Percentiles rank a stretch among this genome's conserved stretches.
Evolutionary conservation across 2,797 vertebrate species (phyloP).

Genomic region (Tokudaia muenninki): DNA sequence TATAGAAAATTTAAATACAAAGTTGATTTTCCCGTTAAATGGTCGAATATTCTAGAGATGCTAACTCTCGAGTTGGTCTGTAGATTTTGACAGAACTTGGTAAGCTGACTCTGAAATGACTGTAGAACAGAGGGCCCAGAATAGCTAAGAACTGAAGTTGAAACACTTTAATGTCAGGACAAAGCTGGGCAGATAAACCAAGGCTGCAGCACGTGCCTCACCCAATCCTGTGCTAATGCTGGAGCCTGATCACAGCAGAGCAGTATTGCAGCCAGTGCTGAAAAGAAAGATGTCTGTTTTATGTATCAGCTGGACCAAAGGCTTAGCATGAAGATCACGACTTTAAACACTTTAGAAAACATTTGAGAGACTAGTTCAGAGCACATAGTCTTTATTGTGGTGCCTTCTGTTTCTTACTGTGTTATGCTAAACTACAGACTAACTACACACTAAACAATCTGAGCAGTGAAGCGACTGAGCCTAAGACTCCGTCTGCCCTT

Average conservation of each 20-base stretch:
- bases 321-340: neutral
- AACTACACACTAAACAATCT: neutral
- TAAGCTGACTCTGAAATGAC: slow-evolving; percentile 2
- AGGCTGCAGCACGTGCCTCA: neutral
- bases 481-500: neutral
- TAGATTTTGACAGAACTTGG: slow-evolving; percentile 37
- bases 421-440: neutral
- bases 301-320: neutral
- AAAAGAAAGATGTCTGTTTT: neutral
- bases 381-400: neutral
- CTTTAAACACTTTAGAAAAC: slow-evolving; percentile 4
- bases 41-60: neutral
- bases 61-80: slow-evolving; percentile 17
- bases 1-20: neutral
- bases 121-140: neutral
- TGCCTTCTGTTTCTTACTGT: neutral
- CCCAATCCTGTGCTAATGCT: neutral
- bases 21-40: neutral
- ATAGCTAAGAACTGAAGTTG: neutral
- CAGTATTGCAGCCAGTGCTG: neutral
- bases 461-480: neutral
- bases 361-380: neutral
- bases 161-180: neutral
- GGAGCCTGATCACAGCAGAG: neutral
- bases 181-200: neutral